Evolutionary conservation across 2,797 vertebrate genomes (phyloP).

Genomic region (Trachops cirrhosus): DNA sequence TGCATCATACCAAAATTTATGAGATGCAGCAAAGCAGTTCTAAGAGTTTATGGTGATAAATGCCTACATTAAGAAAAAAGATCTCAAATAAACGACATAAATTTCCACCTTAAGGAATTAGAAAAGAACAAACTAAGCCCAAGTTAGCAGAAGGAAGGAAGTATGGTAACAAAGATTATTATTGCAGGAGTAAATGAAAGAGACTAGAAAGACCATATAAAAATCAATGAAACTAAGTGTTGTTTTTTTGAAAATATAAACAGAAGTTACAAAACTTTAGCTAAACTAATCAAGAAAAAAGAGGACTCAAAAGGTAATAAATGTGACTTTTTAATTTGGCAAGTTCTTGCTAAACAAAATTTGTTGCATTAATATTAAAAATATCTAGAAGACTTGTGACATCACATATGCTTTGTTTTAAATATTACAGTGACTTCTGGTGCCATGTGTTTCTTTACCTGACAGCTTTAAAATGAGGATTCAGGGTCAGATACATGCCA

Average conservation of each 20-base stretch:
- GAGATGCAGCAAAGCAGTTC: neutral
- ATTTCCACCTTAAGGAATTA: neutral
- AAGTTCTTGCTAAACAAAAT: neutral
- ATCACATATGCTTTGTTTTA: neutral
- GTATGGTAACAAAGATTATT: neutral
- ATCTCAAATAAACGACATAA: neutral
- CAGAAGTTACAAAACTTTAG: neutral
- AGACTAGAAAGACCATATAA: neutral
- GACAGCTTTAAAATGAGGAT: neutral
- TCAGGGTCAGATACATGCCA: neutral
- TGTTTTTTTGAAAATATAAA: neutral
- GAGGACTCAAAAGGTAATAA: neutral
- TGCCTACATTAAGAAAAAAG: neutral
- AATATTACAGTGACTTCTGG: neutral
- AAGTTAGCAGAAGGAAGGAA: neutral
- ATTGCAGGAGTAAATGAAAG: neutral
- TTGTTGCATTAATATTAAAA: neutral
- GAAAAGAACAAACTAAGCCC: neutral
- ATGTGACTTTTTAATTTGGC: neutral
- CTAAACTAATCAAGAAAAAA: neutral
- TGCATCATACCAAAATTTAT: neutral
- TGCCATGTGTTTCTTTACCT: neutral
- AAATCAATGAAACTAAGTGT: neutral
- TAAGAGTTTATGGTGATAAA: neutral
- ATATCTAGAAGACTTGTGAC: neutral